Base-by-base conservation (phyloP, 2,888 invertebrate species). In the Apamea sordens region DNA sequence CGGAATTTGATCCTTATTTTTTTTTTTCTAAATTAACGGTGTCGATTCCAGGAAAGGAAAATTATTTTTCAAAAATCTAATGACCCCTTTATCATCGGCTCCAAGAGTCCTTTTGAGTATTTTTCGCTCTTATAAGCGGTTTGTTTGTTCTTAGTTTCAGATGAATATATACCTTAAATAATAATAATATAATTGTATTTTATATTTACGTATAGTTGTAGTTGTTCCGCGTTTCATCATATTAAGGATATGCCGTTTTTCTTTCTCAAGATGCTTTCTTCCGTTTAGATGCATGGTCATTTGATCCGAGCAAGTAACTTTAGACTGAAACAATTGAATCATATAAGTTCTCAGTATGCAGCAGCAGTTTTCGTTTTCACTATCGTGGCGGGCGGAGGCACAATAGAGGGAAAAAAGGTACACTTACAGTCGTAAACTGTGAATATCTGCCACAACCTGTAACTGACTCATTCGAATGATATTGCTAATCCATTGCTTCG, bases 251-350 rank as follows among this genome's bases (percentile, higher is more conserved):
- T 95, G 92, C 7, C 92, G 92, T 88, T 97, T 97, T 86, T 97
- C 95, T 89, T 97, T 97, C 59, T 95, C 92, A 72, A 97, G 94
- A 93, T 98, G 98, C 78, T 95, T 97, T 82, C 97, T 97, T 53
- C 97, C 98, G 77, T 97, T 97, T 85, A 97, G 92, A 92, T 98
- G 98, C 91, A 95, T 96, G 3, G 97, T 97, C 93, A 98, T 95
- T 92, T 98, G 97, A 80, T 97, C 97, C 53, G 97, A 93, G 88
- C 97, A 97, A 0, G 97, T 97, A 53, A 97, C 97, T 0, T 94
- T 92, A 0, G 97, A 95, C 94, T 97, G 90, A 36, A 93, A 93
- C 71, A 79, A 72, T 59, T 36, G 10, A 41, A 68, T 36, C 18
- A 68, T 15, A 32, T 65, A 24, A n/a, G 10, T 75, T 47, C 61